Conservation (phyloP, 2,797 vertebrate species). For the Gouania willdenowi region DNA sequence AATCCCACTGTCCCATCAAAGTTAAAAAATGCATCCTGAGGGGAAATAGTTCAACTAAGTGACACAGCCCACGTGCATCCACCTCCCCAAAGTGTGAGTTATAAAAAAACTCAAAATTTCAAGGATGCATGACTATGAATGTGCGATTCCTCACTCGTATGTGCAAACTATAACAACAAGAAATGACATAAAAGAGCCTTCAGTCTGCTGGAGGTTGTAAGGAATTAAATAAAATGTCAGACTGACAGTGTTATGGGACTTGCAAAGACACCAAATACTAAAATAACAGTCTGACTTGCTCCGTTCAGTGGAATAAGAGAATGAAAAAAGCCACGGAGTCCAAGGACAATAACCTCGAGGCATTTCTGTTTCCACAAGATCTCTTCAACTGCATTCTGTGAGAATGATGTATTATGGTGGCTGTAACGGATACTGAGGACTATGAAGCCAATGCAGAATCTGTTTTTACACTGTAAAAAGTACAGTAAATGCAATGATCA, state of each 20-base stretch:
- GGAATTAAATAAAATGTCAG: constrained; percentile 39
- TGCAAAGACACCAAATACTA: constrained; percentile 32
- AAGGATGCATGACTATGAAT: not conserved
- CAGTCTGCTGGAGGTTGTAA: constrained; percentile 5
- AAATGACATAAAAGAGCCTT: not conserved
- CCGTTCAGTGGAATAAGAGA: constrained; percentile 49
- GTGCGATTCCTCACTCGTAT: too few species aligned
- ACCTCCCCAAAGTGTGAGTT: constrained; percentile 6
- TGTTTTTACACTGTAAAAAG: constrained; percentile 9
- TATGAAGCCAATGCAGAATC: constrained; percentile 2
- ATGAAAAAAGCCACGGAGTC: constrained; percentile 46
- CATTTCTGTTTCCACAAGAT: constrained; percentile 42
- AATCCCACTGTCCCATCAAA: constrained; percentile 20
- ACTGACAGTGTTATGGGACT: constrained; percentile 30
- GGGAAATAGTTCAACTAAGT: constrained; percentile 18
- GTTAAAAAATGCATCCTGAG: constrained; percentile 33
- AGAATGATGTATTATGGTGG: constrained; percentile 38
- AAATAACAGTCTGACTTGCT: constrained; percentile 50
- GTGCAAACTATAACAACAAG: too few species aligned
- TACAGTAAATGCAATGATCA: not conserved
- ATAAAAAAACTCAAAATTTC: constrained; percentile 20
- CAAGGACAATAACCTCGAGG: constrained; percentile 47
- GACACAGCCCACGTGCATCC: constrained; percentile 21
- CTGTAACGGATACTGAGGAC: constrained; percentile 21
- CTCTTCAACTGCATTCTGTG: constrained; percentile 48